Percentiles rank a stretch among this genome's conserved stretches.
Conservation (phyloP, 2,113 vertebrate species). For the Phodopus roborovskii region DNA sequence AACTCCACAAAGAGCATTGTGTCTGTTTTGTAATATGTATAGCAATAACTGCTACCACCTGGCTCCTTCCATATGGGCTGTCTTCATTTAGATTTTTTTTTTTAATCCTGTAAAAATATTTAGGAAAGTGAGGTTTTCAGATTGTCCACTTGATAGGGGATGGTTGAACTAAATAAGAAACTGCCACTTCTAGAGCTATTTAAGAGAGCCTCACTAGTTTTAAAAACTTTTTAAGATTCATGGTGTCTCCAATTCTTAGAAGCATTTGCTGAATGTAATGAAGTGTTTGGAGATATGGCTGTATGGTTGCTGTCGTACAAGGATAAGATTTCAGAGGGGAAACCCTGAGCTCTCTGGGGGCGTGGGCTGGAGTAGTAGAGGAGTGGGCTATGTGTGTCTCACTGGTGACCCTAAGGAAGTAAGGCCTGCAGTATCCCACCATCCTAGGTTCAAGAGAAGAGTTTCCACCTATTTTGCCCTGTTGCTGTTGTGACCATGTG, state of each 20-base stretch:
- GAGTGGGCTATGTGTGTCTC: neutral
- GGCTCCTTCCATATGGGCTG: neutral
- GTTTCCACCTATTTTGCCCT: conserved; percentile 58
- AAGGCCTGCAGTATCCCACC: neutral
- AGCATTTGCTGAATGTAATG: neutral
- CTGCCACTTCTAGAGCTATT: conserved; percentile 20
- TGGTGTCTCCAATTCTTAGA: conserved; percentile 42
- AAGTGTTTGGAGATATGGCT: conserved; percentile 14
- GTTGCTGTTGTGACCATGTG: conserved; percentile 73
- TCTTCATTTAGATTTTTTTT: conserved; percentile 56
- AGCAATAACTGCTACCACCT: conserved; percentile 34
- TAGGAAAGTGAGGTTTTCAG: conserved; percentile 19
- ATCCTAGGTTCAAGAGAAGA: conserved; percentile 13
- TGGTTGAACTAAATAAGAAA: conserved; percentile 45
- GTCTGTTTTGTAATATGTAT: neutral
- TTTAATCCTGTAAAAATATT: conserved; percentile 43
- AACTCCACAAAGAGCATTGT: neutral
- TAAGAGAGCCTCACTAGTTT: neutral
- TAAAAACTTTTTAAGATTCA: conserved; percentile 46
- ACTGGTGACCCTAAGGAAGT: neutral
- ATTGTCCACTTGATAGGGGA: conserved; percentile 17
- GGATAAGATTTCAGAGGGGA: neutral
- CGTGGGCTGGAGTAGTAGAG: neutral
- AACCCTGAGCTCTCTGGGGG: neutral
- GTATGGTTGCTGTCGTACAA: neutral